Percentiles rank a stretch among this genome's conserved stretches.
Conservation (phyloP, 1,140 invertebrate species). For the Glomeris maerens region DNA sequence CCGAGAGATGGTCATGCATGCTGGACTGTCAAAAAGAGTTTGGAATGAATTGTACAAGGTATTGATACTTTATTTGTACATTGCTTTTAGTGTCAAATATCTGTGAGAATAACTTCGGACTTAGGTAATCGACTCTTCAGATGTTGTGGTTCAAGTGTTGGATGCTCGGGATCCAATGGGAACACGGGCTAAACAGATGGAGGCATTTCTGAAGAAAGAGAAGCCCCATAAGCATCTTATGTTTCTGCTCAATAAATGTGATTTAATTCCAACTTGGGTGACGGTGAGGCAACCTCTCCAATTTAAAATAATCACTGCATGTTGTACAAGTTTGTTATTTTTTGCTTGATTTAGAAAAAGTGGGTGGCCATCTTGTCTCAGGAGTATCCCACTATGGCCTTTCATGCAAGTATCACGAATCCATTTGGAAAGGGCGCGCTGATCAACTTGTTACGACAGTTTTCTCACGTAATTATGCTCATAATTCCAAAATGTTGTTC, state of each 20-base stretch:
- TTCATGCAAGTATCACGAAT: constrained; percentile 94
- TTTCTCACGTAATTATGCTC: constrained; percentile 51
- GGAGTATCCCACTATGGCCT: constrained; percentile 95
- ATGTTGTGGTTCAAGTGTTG: constrained; percentile 83
- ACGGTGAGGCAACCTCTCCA: constrained; percentile 36
- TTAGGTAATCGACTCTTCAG: constrained; percentile 89
- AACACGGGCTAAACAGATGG: constrained; percentile 83
- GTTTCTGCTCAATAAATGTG: constrained; percentile 89
- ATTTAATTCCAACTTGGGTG: constrained; percentile 92
- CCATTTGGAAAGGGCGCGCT: constrained; percentile 97
- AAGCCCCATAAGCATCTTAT: constrained; percentile 90
- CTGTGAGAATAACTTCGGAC: constrained; percentile 14
- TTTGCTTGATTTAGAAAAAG: constrained; percentile 19
- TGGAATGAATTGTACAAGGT: constrained; percentile 99
- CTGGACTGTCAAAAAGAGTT: constrained; percentile 90
- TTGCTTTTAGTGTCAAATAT: constrained; percentile 1
- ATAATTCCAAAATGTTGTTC: background rate
- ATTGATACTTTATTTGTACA: too few species aligned
- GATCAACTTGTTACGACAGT: constrained; percentile 90
- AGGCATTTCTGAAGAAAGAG: constrained; percentile 73
- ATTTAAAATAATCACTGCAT: constrained; percentile 1
- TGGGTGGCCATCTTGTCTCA: constrained; percentile 70
- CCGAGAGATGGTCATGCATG: constrained; percentile 52
- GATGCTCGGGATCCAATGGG: constrained; percentile 92
- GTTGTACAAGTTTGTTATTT: constrained; percentile 1